phyloP scores from a whole-genome alignment of 2,113 vertebrate genomes.

The Hippocampus zosterae region DNA sequence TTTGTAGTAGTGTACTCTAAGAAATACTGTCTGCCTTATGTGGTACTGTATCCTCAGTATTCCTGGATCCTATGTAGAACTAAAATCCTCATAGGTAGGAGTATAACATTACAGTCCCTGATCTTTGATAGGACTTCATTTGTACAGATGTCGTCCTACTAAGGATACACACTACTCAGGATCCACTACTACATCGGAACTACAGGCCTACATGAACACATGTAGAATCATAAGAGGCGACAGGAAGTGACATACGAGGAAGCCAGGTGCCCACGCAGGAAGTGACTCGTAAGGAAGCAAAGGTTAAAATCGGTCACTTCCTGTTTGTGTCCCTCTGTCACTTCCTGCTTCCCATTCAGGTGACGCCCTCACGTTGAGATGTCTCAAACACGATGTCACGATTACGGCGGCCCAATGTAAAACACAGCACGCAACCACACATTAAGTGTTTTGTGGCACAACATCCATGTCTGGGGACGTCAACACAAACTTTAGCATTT shows the following conservation, averaged over 20 bases:
- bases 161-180: constrained; percentile 6
- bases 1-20: too few species aligned
- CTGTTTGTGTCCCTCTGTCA: constrained; percentile 48
- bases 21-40: too few species aligned
- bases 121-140: background rate
- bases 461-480: background rate
- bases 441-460: background rate
- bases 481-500: background rate
- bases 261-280: constrained; percentile 21
- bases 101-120: background rate
- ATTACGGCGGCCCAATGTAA: background rate
- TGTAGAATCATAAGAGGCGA: background rate
- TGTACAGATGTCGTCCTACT: background rate
- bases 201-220: constrained; percentile 29
- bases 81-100: background rate
- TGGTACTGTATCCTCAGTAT: background rate
- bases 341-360: constrained; percentile 7
- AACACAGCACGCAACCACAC: background rate
- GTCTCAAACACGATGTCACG: background rate
- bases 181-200: background rate
- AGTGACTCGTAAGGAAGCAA: constrained; percentile 37
- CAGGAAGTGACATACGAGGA: constrained; percentile 1
- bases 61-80: background rate
- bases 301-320: constrained; percentile 48
- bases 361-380: background rate